Conservation (phyloP, 2,113 vertebrate genomes). For the Oreocharis arfaki region DNA sequence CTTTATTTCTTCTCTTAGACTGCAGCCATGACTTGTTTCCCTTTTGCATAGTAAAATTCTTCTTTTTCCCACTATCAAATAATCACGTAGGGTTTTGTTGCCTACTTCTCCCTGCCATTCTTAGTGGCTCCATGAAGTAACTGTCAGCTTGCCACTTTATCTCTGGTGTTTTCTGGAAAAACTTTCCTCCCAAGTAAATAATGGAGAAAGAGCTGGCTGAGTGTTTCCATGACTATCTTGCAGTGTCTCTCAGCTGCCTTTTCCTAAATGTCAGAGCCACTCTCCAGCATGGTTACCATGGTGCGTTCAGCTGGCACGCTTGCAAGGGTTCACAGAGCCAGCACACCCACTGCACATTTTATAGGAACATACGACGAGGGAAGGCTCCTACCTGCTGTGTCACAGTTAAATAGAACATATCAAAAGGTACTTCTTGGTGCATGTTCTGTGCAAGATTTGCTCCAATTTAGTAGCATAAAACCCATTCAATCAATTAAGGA, state of each 20-base stretch:
- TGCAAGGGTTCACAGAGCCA: background rate
- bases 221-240: background rate
- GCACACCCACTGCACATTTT: background rate
- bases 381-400: background rate
- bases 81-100: background rate
- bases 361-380: background rate
- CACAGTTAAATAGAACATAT: background rate
- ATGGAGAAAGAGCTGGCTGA: background rate
- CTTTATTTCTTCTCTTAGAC: background rate
- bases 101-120: background rate
- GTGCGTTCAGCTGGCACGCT: background rate
- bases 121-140: background rate
- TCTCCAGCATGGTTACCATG: slow-evolving; percentile 17
- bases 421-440: background rate
- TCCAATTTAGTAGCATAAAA: background rate
- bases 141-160: background rate
- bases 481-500: background rate
- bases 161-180: background rate
- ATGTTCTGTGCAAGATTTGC: background rate
- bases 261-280: slow-evolving; percentile 23
- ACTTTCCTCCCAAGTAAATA: background rate
- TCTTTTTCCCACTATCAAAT: background rate
- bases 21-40: background rate
- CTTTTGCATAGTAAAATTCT: background rate
- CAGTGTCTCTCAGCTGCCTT: background rate